phyloP scores from a whole-genome alignment of 1,140 invertebrate genomes.

The Drosophila kepulauana region DNA sequence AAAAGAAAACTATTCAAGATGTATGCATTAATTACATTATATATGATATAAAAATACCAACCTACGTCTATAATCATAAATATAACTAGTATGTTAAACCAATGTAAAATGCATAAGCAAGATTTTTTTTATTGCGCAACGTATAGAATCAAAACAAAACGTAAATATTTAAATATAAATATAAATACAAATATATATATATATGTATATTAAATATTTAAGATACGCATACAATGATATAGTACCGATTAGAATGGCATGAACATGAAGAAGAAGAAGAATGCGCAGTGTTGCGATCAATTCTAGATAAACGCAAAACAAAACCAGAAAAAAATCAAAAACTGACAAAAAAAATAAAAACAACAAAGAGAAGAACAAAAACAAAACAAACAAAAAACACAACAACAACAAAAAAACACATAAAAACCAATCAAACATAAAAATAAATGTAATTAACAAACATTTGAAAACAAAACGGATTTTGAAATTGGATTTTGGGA shows the following conservation, averaged over 20 bases:
- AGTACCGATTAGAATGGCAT: slow-evolving; percentile 12
- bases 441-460: slow-evolving; percentile 68
- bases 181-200: slow-evolving; percentile 4
- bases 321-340: slow-evolving; percentile 46
- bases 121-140: slow-evolving; percentile 47
- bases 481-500: slow-evolving; percentile 4
- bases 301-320: slow-evolving; percentile 39
- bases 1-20: slow-evolving; percentile 19
- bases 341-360: slow-evolving; percentile 25
- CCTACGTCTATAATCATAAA: slow-evolving; percentile 35
- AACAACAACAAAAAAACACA: slow-evolving; percentile 27
- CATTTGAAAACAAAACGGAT: slow-evolving; percentile 40
- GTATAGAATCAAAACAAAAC: slow-evolving; percentile 51
- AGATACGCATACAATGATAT: slow-evolving; percentile 35
- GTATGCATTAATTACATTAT: slow-evolving; percentile 31
- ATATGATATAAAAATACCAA: slow-evolving; percentile 40
- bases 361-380: slow-evolving; percentile 20
- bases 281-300: slow-evolving; percentile 18
- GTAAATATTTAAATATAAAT: slow-evolving; percentile 17
- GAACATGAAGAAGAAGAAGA: slow-evolving; percentile 5
- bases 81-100: slow-evolving; percentile 42
- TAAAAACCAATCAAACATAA: slow-evolving; percentile 43
- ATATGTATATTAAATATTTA: slow-evolving; percentile 34
- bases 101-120: slow-evolving; percentile 52
- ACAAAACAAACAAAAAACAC: slow-evolving; percentile 28